Evolutionary conservation across 2,113 vertebrate genomes (phyloP).

Genomic region (Pelobates fuscus): DNA sequence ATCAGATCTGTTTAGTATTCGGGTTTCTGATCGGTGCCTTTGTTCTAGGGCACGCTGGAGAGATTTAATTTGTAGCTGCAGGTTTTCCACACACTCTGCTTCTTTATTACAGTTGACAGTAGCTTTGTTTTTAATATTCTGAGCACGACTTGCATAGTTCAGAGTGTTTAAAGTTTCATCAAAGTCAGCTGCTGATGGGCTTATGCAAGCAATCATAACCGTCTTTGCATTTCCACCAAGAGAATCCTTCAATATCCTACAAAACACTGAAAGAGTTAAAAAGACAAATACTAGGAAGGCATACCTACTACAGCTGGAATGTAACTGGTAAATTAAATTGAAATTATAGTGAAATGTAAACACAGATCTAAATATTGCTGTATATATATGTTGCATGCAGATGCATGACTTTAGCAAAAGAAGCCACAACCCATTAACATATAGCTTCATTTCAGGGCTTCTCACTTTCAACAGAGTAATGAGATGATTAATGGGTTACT

Average conservation of each 20-base stretch:
- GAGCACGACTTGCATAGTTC: slow-evolving; percentile 88
- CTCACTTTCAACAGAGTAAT: too few relatives aligned
- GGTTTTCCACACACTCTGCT: slow-evolving; percentile 77
- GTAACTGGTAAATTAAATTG: too few relatives aligned
- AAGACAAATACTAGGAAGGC: neutral
- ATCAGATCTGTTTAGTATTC: slow-evolving; percentile 82
- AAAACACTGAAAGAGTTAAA: neutral
- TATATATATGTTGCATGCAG: too few relatives aligned
- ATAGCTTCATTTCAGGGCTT: too few relatives aligned
- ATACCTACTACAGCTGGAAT: neutral
- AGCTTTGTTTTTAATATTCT: slow-evolving; percentile 90
- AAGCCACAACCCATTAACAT: too few relatives aligned
- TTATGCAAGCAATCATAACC: slow-evolving; percentile 94
- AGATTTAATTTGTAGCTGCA: slow-evolving; percentile 78
- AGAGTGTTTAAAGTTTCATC: slow-evolving; percentile 93
- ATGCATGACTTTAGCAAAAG: too few relatives aligned
- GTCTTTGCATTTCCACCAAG: slow-evolving; percentile 95
- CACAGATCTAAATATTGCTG: too few relatives aligned
- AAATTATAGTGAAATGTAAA: too few relatives aligned
- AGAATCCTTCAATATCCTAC: slow-evolving; percentile 93
- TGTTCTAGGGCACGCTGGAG: slow-evolving; percentile 83
- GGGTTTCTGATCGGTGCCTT: slow-evolving; percentile 89
- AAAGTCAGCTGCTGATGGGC: slow-evolving; percentile 90
- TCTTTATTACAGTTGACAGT: slow-evolving; percentile 87
- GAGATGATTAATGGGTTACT: too few relatives aligned